Percentiles rank a stretch among this genome's conserved stretches.
Conservation (phyloP, 2,797 vertebrate species). For the Paratrypauchen microcephalus region DNA sequence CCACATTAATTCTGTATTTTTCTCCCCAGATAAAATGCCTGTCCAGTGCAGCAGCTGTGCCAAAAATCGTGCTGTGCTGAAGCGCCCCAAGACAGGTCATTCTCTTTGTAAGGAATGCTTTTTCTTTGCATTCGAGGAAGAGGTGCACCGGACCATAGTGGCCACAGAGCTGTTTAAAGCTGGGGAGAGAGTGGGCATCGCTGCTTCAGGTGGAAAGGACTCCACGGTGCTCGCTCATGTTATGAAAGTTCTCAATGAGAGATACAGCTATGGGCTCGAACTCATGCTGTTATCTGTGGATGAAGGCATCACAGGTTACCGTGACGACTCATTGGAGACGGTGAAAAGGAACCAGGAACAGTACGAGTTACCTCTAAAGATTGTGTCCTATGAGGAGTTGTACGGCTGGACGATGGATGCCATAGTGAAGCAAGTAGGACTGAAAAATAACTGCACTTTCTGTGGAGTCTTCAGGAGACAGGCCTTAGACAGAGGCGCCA, state of each 20-base stretch:
- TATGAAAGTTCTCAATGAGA: constrained; percentile 81
- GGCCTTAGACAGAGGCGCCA: constrained; percentile 84
- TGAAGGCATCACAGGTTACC: constrained; percentile 87
- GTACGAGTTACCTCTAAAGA: constrained; percentile 84
- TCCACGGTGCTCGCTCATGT: constrained; percentile 90
- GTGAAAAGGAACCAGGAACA: constrained; percentile 82
- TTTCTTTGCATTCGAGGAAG: constrained; percentile 86
- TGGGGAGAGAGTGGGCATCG: constrained; percentile 82
- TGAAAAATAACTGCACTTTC: constrained; percentile 89
- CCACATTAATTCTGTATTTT: background rate
- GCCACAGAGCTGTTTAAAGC: constrained; percentile 77
- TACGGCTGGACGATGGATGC: constrained; percentile 92
- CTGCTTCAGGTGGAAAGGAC: constrained; percentile 87
- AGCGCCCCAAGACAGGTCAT: constrained; percentile 82
- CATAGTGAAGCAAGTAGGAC: constrained; percentile 84
- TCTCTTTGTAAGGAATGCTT: constrained; percentile 86
- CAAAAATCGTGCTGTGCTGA: constrained; percentile 76
- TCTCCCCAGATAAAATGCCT: constrained; percentile 64
- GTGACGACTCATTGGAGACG: constrained; percentile 85
- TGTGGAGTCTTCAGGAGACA: constrained; percentile 88
- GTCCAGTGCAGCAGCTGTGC: constrained; percentile 78
- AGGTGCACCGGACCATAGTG: constrained; percentile 83
- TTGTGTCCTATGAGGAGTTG: constrained; percentile 85
- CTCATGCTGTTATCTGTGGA: constrained; percentile 86
- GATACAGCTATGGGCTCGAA: constrained; percentile 78